Percentiles rank a stretch among this genome's conserved stretches.
Evolutionary conservation across 2,797 vertebrate genomes (phyloP).

Genomic region (Pseudochaenichthys georgianus): DNA sequence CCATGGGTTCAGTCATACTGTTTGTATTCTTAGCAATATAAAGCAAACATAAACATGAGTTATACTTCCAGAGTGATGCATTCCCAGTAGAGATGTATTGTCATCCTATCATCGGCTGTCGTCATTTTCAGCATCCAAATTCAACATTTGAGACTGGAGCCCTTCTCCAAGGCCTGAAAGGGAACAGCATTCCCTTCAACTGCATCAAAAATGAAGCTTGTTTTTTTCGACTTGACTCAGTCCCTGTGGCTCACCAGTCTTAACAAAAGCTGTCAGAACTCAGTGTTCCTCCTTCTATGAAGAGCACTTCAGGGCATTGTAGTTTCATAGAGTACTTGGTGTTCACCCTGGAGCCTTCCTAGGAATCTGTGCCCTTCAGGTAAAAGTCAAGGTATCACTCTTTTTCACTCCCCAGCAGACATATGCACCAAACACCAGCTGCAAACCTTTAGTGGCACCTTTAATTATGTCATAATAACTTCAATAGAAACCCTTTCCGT

Average conservation of each 20-base stretch:
- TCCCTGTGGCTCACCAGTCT: too few relatives aligned
- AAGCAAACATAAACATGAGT: not conserved
- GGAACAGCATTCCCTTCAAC: too few relatives aligned
- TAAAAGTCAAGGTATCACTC: not conserved
- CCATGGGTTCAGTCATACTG: not conserved
- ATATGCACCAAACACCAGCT: not conserved
- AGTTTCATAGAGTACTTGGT: not conserved
- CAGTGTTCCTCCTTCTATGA: not conserved
- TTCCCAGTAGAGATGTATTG: not conserved
- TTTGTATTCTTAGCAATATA: not conserved
- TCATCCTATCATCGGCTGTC: too few relatives aligned
- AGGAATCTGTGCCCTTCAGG: not conserved
- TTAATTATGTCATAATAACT: not conserved
- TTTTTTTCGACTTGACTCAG: too few relatives aligned
- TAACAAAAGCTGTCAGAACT: too few relatives aligned
- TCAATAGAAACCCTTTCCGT: not conserved
- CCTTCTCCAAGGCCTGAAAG: too few relatives aligned
- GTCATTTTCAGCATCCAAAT: too few relatives aligned
- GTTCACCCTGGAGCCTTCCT: not conserved
- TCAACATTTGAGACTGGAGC: too few relatives aligned
- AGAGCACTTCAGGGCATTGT: not conserved
- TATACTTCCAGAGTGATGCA: not conserved
- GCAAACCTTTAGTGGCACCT: not conserved
- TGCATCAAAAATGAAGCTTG: too few relatives aligned
- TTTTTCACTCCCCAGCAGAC: not conserved